These are phyloP conservation scores for Chiloscyllium punctatum DNA, from an alignment of 2,797 vertebrate species.

Conservation along the genomic window DNA sequence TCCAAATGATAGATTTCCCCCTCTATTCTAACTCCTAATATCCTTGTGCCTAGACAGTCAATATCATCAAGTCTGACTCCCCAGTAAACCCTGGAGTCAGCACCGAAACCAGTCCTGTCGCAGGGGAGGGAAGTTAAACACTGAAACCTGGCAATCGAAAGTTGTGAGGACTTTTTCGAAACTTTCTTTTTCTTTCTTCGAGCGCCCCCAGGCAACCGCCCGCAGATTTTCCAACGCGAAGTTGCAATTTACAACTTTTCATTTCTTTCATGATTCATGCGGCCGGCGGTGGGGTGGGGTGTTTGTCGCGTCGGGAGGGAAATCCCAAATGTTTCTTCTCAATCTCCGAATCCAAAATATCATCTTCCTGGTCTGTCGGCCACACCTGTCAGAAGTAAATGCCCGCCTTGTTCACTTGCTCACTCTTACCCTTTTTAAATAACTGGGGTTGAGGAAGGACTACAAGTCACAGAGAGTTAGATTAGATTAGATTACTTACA, in stretches of 20 bases:
- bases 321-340: neutral
- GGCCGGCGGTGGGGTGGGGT: neutral
- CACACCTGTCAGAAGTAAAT: neutral
- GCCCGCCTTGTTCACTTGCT: neutral
- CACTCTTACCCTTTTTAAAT: neutral
- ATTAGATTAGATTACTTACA: too few relatives aligned
- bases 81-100: neutral
- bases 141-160: neutral
- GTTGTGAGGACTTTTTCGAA: neutral
- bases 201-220: neutral
- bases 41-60: neutral
- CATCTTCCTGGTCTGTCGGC: neutral
- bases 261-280: neutral
- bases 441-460: too few relatives aligned
- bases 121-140: neutral
- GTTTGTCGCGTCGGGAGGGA: neutral
- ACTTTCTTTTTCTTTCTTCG: neutral
- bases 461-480: neutral
- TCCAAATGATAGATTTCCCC: neutral
- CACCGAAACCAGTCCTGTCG: neutral
- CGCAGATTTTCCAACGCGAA: neutral
- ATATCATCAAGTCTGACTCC: neutral
- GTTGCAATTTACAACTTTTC: neutral
- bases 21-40: neutral
- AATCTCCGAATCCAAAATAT: neutral